Evolutionary conservation across 1,140 invertebrate genomes (phyloP), one percentile per base, ranked within the genome.

Genomic region (Orius insidiosus): DNA sequence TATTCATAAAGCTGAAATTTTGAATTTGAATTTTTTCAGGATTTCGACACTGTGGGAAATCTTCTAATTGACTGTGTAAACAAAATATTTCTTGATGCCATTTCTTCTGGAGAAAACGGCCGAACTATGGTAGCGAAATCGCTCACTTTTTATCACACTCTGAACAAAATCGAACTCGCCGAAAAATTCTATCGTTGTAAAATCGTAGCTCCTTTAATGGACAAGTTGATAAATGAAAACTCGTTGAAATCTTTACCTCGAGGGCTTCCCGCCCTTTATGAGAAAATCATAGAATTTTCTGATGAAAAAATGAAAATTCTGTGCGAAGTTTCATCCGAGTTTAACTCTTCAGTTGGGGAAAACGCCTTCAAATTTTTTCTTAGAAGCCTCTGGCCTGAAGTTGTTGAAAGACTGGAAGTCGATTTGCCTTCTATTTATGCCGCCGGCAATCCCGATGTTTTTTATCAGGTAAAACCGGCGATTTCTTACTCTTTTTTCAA

Each of bases 331-430:
- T 48, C 37, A 42, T 10, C 49, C 14, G 8, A 18, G n/a, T 42
- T 38, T 34, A 46, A 51, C 30, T 47, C 46, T 46, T 47, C 43
- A 40, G 46, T 47, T 45, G 9, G 52, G 3, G 54, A 54, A 37
- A 47, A 50, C 30, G 30, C 24, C 15, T 36, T 82, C 60, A 82
- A 87, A 59, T 90, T 94, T 62, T 61, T 92, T 40, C 73, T 88
- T 0, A 82, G 87, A 61, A 80, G 85, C 61, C 85, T 86, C 59
- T 94, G 87, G 86, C 72, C 77, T 24, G 85, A 92, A 65, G 69
- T 93, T 14, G 76, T 80, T 58, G 71, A 74, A 54, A 72, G 83
- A 49, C 69, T 89, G 47, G 76, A 84, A 56, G 68, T 78, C 32
- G 72, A 82, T 59, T 65, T 86, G 55, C 71, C 80, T 14, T 76